Evolutionary conservation across 2,113 vertebrate genomes (phyloP), one percentile per base, ranked within the genome.

Genomic region (Bujurquina vittata): DNA sequence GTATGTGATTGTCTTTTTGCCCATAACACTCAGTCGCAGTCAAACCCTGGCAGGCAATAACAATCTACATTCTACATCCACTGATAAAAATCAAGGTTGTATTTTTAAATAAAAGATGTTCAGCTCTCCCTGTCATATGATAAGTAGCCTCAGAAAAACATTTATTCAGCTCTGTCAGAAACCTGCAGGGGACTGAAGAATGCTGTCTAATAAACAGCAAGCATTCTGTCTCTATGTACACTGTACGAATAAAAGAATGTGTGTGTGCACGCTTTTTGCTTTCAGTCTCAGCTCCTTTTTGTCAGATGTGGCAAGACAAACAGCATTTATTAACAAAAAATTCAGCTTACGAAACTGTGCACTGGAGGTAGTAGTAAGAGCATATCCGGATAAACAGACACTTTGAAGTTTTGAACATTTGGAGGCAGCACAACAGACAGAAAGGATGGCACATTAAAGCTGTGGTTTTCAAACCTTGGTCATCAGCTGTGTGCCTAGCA

Each of bases 201-300:
- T 3, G 33, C 29, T 26, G 76, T 81, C 81, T 81, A 63, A 88
- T 89, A 61, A 69, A 37, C 79, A 72, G 56, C 73, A 57, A 49
- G 65, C 52, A 29, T 75, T 75, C 61, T 69, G 31, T 69, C 55
- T 81, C 46, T 61, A 52, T 61, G 63, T 60, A 67, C 77, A 65
- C 23, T 33, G 23, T 55, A 89, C 85, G 85, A 93, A 89, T 90
- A 88, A 89, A 87, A 78, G 49, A 90, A 89, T 9, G 63, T 56
- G 46, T 88, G 77, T 73, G 35, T 10, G 26, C 58, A 61, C 62
- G 81, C 54, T 37, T 57, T 57, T 46, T 58, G 37, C 83, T 81
- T 23, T 69, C 37, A 43, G 62, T 74, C 46, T 72, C 18, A 72
- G 18, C 46, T 59, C 57, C 10, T 80, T 82, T 77, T 60, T 73